Conservation (phyloP, 2,888 invertebrate species). For the Hybos culiciformis region DNA sequence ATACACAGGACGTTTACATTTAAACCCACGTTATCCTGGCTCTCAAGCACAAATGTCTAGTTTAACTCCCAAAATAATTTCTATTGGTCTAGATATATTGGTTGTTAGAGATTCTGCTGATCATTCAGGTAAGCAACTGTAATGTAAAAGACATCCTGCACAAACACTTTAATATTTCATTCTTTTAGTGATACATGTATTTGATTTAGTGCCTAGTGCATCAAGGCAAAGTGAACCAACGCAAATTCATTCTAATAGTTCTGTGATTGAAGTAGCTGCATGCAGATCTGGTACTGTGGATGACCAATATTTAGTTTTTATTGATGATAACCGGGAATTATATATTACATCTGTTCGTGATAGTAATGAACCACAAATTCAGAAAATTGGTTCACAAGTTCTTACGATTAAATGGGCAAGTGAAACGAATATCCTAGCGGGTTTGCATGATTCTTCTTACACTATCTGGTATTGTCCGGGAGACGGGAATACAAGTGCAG, state of each 20-base stretch:
- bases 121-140: constrained; percentile 60
- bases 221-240: constrained; percentile 50
- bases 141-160: not conserved
- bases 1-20: constrained; percentile 79
- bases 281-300: constrained; percentile 69
- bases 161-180: not conserved
- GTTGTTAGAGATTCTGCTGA: constrained; percentile 77
- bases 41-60: constrained; percentile 59
- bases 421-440: constrained; percentile 63
- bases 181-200: constrained; percentile 55
- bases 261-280: constrained; percentile 66
- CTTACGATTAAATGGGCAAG: constrained; percentile 48
- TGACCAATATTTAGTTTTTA: constrained; percentile 71
- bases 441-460: constrained; percentile 62
- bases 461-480: constrained; percentile 73
- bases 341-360: constrained; percentile 50
- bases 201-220: constrained; percentile 53
- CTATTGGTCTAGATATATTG: constrained; percentile 75
- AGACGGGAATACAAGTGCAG: constrained; percentile 56
- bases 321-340: constrained; percentile 81
- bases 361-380: constrained; percentile 9
- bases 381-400: constrained; percentile 38
- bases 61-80: constrained; percentile 59
- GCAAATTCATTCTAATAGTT: constrained; percentile 47
- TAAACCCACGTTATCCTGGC: constrained; percentile 73